A percentile compares a stretch with the other conserved stretches of the same genome.
These are phyloP conservation scores for Schizothorax lantsangensis DNA, from an alignment of 2,797 vertebrate genomes.

Conservation along the genomic window DNA sequence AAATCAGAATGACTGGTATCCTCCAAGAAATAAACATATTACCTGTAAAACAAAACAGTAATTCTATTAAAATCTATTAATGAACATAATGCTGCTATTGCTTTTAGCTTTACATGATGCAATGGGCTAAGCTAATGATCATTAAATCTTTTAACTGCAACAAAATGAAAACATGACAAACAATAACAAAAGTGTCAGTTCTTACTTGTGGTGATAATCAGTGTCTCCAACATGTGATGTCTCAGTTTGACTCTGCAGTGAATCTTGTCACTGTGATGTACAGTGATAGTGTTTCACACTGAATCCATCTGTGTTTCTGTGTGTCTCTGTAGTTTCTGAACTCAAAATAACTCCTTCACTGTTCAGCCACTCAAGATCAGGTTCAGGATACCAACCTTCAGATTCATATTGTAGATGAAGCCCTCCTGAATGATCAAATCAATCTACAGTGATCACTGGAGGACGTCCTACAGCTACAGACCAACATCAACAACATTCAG, in stretches of 20 bases:
- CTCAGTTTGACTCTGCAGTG: too few species aligned
- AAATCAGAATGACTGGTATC: background rate
- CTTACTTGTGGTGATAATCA: constrained; percentile 27
- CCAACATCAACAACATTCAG: background rate
- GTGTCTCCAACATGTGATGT: constrained; percentile 17
- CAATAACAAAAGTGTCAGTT: background rate
- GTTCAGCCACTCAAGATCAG: constrained; percentile 43
- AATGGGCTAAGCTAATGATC: too few species aligned
- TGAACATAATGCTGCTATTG: too few species aligned
- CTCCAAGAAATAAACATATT: background rate
- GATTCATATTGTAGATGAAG: background rate
- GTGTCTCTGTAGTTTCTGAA: background rate
- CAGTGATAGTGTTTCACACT: too few species aligned
- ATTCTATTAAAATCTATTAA: too few species aligned
- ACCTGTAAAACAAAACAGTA: background rate
- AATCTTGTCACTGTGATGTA: background rate
- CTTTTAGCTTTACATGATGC: too few species aligned
- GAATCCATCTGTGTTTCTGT: too few species aligned
- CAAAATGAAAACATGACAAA: too few species aligned
- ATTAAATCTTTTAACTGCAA: too few species aligned
- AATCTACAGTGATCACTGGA: constrained; percentile 5
- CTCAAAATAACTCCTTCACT: background rate
- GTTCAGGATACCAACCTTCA: constrained; percentile 51
- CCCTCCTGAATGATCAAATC: constrained; percentile 1
- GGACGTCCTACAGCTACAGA: too few species aligned